Evolutionary conservation across 1,140 invertebrate species (phyloP), one percentile per base, ranked within the genome.

Genomic region (Lordiphosa clarofinis): DNA sequence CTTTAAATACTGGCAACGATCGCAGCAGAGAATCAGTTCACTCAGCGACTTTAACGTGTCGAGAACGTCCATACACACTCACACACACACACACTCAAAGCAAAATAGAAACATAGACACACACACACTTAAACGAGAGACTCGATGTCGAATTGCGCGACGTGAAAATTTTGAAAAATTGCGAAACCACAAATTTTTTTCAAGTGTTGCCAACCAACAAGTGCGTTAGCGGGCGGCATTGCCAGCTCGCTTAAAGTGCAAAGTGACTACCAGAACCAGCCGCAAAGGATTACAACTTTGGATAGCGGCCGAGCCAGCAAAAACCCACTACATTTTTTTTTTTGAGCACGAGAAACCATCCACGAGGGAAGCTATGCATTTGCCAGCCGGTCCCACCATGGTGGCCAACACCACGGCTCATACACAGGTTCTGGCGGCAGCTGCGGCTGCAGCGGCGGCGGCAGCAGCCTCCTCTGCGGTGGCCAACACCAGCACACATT

Each of bases 1-100:
- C 86, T 88, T 88, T 82, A 88, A 88, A 88, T 88, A 88, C 86
- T 84, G 86, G 53, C 72, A 79, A 81, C 82, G 87, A 88, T 88
- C 87, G 82, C 66, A 73, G 69, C 84, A 78, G 86, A 87, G 87
- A 84, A 82, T 88, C 82, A 88, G 87, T 88, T 88, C 87, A 87
- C 78, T 78, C 74, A 87, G 78, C 71, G 87, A 88, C 86, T 87
- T 88, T 71, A 87, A 73, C 82, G 87, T 84, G 87, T 86, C 84
- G 74, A 75, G 86, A 88, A 88, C 86, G 66, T 48, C 54, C 38
- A 46, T 4, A 21, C 33, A 48, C 46, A 12, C 31, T 12, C 3
- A 49, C 13, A 15, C 42, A 31, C 24, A 46, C 43, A 13, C 43
- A 46, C 12, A 36, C 11, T 7, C n/a, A n/a, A n/a, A n/a, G 48